Percentiles rank a stretch among this genome's conserved stretches.
Evolutionary conservation across 2,888 invertebrate species (phyloP).

Genomic region (Pomacea canaliculata): DNA sequence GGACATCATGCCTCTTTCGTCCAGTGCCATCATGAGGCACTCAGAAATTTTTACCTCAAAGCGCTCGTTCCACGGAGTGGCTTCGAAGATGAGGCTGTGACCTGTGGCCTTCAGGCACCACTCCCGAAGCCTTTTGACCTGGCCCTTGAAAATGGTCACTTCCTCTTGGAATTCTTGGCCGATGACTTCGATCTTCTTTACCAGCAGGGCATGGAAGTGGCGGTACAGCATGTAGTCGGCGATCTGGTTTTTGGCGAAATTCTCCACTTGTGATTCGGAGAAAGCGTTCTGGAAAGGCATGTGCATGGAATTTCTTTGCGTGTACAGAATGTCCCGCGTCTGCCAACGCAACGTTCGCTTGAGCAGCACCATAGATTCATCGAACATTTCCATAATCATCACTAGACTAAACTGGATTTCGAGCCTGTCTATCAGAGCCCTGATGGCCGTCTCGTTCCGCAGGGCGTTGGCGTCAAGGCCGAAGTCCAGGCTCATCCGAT

Average conservation of each 20-base stretch:
- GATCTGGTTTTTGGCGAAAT: neutral
- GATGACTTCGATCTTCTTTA: neutral
- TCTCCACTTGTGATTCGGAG: neutral
- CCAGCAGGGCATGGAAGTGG: constrained; percentile 7
- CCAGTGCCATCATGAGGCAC: neutral
- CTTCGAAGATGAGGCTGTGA: neutral
- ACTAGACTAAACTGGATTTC: constrained; percentile 48
- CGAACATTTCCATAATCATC: constrained; percentile 50
- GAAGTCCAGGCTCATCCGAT: constrained; percentile 42
- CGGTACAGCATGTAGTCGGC: constrained; percentile 16
- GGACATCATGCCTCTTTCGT: neutral
- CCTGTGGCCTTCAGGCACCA: neutral
- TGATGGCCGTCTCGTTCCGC: constrained; percentile 26
- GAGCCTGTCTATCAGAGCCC: constrained; percentile 39
- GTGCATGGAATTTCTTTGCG: constrained; percentile 16
- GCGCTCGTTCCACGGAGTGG: neutral
- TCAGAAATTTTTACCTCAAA: neutral
- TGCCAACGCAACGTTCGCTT: constrained; percentile 47
- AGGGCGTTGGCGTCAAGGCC: constrained; percentile 18
- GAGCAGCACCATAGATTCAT: constrained; percentile 51
- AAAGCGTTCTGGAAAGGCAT: neutral
- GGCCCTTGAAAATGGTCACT: neutral
- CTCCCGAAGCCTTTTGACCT: neutral
- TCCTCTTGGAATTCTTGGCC: neutral
- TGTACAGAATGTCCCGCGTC: constrained; percentile 45